Conservation (phyloP, 2,797 vertebrate genomes). For the Anas bahamensis region DNA sequence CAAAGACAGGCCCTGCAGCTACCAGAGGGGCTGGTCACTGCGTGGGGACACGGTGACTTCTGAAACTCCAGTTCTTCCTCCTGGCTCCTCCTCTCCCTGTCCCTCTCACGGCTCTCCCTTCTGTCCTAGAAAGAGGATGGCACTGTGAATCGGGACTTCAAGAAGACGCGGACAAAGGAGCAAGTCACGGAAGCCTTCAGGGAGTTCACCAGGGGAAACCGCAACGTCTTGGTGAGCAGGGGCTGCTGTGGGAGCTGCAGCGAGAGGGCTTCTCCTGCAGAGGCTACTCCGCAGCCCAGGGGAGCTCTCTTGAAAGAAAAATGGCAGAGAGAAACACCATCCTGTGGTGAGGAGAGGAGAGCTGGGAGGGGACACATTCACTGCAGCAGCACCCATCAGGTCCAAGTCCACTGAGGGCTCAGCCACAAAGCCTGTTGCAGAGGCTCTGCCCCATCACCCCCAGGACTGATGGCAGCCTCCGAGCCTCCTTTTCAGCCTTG, state of each 20-base stretch:
- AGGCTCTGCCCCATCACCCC: background rate
- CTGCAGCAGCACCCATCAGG: background rate
- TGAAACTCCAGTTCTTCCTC: background rate
- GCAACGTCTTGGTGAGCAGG: conserved; percentile 88
- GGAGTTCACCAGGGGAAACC: conserved; percentile 93
- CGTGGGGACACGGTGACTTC: background rate
- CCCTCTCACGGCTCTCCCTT: background rate
- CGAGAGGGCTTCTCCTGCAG: background rate
- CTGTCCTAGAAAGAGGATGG: conserved; percentile 92
- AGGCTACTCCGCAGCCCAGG: background rate
- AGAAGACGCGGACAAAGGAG: conserved; percentile 94
- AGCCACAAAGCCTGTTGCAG: background rate
- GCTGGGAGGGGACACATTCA: accelerated
- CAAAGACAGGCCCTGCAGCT: background rate
- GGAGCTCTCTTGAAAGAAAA: background rate
- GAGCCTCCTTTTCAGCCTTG: background rate
- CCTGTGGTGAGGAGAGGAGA: background rate
- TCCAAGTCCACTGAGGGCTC: background rate
- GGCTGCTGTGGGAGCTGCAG: background rate
- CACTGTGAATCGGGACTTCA: conserved; percentile 96
- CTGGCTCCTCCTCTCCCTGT: background rate
- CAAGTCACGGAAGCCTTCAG: conserved; percentile 90
- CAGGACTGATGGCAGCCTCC: background rate
- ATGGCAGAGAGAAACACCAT: background rate
- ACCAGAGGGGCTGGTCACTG: background rate